phyloP scores from a whole-genome alignment of 2,113 vertebrate species.

The Hyperopisus bebe region DNA sequence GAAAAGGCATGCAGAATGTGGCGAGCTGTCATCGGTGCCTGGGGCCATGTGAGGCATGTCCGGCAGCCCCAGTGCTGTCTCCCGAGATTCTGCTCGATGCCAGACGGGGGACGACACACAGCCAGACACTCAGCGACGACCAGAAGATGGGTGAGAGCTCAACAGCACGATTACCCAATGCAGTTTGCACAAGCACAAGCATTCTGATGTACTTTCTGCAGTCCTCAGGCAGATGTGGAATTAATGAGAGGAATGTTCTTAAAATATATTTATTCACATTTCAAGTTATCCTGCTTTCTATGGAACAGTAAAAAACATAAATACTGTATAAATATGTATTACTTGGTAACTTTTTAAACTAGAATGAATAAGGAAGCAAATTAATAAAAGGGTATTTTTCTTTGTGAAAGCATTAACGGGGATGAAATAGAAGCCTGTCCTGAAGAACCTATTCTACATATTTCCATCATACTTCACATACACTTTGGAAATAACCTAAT shows the following conservation, averaged over 20 bases:
- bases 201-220: not conserved
- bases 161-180: not conserved
- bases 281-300: not conserved
- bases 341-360: not conserved
- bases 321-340: not conserved
- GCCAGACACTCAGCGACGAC: not conserved
- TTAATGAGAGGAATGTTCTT: not conserved
- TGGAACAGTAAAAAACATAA: not conserved
- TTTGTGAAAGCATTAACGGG: not conserved
- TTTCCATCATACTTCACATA: not conserved
- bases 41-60: constrained; percentile 22
- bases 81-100: constrained; percentile 16
- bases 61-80: not conserved
- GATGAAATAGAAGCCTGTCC: not conserved
- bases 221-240: not conserved
- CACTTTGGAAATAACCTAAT: not conserved
- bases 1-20: constrained; percentile 18
- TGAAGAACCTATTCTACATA: not conserved
- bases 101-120: not conserved
- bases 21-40: constrained; percentile 27
- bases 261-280: not conserved
- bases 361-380: not conserved
- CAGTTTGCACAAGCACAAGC: not conserved
- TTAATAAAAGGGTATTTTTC: not conserved
- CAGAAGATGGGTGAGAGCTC: not conserved